Percentiles rank a stretch among this genome's conserved stretches.
phyloP scores from a whole-genome alignment of 2,113 vertebrate species.

The Platanista minor region DNA sequence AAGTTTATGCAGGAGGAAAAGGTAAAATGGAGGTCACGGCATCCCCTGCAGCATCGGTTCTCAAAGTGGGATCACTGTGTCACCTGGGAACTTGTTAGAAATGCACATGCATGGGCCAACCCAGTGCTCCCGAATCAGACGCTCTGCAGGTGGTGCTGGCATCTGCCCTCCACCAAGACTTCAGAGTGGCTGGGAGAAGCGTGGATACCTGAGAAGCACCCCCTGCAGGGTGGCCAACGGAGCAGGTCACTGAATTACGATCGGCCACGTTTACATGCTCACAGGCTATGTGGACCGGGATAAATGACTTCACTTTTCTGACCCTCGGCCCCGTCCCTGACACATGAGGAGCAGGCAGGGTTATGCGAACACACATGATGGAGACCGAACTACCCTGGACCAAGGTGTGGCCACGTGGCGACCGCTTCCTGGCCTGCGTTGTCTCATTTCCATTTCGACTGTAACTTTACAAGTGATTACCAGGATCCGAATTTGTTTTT shows the following conservation, averaged over 20 bases:
- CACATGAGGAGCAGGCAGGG: not conserved
- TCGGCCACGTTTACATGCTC: not conserved
- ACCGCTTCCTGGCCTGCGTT: not conserved
- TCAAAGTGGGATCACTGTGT: not conserved
- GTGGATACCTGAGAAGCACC: no score
- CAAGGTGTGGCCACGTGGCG: rapidly evolving
- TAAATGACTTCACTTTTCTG: not conserved
- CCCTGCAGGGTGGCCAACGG: not conserved
- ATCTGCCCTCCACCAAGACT: not conserved
- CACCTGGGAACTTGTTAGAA: not conserved
- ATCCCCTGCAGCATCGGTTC: not conserved
- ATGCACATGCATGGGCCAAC: not conserved
- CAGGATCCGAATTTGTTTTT: not conserved
- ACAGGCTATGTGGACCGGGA: not conserved
- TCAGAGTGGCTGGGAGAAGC: not conserved
- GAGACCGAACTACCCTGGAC: rapidly evolving
- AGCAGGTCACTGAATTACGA: not conserved
- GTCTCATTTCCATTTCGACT: not conserved
- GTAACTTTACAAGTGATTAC: not conserved
- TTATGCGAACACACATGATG: not conserved
- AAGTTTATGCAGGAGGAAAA: not conserved
- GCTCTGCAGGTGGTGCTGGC: no score
- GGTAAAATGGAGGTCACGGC: not conserved
- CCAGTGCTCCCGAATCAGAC: not conserved
- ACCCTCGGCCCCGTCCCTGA: not conserved